These are phyloP conservation scores for Nemotelus nigrinus DNA, from an alignment of 2,888 invertebrate species.

Conservation along the genomic window DNA sequence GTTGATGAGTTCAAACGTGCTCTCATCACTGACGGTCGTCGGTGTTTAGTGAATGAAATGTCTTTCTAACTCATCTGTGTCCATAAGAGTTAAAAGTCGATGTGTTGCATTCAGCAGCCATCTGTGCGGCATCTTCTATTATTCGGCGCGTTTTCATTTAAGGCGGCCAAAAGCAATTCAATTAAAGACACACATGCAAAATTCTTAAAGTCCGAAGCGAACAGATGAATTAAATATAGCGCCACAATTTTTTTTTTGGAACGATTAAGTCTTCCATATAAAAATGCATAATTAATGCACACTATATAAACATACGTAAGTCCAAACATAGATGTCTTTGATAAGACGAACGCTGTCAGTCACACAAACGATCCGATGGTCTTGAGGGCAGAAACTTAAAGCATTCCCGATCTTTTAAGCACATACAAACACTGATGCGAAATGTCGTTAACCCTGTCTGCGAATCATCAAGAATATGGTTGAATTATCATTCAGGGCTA, in stretches of 20 bases:
- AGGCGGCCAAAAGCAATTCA: constrained; percentile 17
- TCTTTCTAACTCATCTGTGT: constrained; percentile 16
- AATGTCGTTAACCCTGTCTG: too few species aligned
- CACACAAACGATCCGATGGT: too few species aligned
- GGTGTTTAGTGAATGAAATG: constrained; percentile 28
- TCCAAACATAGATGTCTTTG: too few species aligned
- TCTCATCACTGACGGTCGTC: neutral
- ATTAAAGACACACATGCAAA: constrained; percentile 26
- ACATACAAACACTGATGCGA: too few species aligned
- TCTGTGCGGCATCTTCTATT: constrained; percentile 38
- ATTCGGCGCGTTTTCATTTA: constrained; percentile 12
- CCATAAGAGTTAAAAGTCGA: neutral
- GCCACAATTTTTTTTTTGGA: constrained; percentile 2
- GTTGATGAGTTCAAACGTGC: too few species aligned
- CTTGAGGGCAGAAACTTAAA: too few species aligned
- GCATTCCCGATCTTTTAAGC: too few species aligned
- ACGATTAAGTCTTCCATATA: neutral
- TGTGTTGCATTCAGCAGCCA: neutral
- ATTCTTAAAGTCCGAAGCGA: constrained; percentile 7
- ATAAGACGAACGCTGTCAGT: too few species aligned
- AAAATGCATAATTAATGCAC: neutral
- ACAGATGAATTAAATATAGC: constrained; percentile 19
- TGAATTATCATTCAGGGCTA: too few species aligned
- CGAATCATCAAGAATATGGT: too few species aligned
- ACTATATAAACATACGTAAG: too few species aligned